Evolutionary conservation across 2,113 vertebrate species (phyloP).

Genomic region (Coptodon bakossiorum): DNA sequence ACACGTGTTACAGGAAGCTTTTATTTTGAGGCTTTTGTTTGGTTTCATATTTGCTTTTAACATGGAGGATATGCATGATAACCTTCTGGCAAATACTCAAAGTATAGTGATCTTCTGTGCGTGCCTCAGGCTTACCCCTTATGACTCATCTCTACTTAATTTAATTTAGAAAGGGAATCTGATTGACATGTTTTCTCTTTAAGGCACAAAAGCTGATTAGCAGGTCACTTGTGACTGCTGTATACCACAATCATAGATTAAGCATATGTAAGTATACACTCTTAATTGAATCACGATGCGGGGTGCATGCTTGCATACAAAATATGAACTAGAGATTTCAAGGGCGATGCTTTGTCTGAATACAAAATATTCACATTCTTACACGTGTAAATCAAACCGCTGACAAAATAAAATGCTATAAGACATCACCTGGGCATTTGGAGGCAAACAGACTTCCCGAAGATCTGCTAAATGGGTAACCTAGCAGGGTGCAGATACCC

Average conservation of each 20-base stretch:
- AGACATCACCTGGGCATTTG: neutral
- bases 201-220: conserved; percentile 51
- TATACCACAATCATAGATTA: conserved; percentile 31
- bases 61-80: neutral
- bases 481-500: neutral
- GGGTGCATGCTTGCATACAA: conserved; percentile 31
- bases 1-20: neutral
- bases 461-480: neutral
- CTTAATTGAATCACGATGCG: conserved; percentile 34
- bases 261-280: conserved; percentile 12
- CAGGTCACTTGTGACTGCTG: neutral
- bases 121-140: neutral
- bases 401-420: neutral
- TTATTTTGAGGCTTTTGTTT: neutral
- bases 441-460: neutral
- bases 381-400: neutral
- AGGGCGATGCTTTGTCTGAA: conserved; percentile 14
- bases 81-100: neutral
- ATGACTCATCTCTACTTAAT: conserved; percentile 1
- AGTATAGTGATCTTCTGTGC: neutral
- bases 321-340: conserved; percentile 23
- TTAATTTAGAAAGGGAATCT: conserved; percentile 13
- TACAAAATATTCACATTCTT: neutral
- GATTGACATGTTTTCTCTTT: conserved; percentile 42
- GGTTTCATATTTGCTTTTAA: neutral